phyloP scores from a whole-genome alignment of 1,140 invertebrate genomes.

The Saccostrea echinata region DNA sequence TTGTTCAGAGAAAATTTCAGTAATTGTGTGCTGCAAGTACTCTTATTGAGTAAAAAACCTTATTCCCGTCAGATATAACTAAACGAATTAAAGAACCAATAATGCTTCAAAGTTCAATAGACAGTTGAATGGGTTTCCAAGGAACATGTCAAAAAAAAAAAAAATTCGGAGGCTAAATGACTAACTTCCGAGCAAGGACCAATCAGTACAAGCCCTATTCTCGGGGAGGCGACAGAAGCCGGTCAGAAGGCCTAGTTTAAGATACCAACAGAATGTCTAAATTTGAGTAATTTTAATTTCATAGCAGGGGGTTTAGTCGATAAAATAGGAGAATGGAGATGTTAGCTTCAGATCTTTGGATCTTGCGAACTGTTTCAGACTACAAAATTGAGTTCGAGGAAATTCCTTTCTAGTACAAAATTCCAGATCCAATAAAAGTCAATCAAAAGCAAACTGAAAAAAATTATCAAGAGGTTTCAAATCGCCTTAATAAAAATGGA shows the following conservation, averaged over 20 bases:
- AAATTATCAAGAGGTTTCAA: too few species aligned
- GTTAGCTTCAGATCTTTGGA: neutral
- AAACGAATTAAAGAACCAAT: conserved; percentile 34
- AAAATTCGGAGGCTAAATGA: conserved; percentile 46
- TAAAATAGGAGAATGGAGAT: neutral
- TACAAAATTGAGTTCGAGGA: neutral
- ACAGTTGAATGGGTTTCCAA: neutral
- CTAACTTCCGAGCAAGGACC: conserved; percentile 17
- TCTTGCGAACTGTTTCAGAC: neutral
- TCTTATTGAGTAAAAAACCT: neutral
- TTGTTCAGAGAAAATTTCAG: neutral
- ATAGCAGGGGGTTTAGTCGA: neutral
- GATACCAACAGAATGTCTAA: neutral
- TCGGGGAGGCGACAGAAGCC: neutral
- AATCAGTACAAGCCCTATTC: neutral
- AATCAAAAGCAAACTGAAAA: too few species aligned
- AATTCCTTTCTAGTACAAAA: neutral
- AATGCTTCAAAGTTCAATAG: conserved; percentile 35
- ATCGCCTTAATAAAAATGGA: too few species aligned
- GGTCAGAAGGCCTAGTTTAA: neutral
- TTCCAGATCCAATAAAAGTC: neutral
- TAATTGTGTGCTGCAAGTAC: conserved; percentile 3
- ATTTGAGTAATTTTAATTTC: neutral
- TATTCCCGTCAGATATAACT: conserved; percentile 4
- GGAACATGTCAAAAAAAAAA: neutral